Base-by-base conservation (phyloP, 2,888 invertebrate genomes). In the Didymodactylos carnosus region DNA sequence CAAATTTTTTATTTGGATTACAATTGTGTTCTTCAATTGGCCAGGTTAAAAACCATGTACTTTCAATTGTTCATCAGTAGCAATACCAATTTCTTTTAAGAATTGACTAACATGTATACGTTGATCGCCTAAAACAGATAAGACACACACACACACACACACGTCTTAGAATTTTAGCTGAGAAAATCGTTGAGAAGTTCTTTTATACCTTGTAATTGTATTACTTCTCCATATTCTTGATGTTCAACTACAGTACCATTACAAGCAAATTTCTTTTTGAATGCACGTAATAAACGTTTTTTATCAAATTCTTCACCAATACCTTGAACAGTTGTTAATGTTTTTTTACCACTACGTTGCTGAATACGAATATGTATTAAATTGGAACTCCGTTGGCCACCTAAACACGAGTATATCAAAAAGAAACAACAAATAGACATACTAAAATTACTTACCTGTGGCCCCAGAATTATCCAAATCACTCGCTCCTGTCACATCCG, bases 201-300 rank as follows among this genome's bases (percentile, higher is more conserved):
- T n/a, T n/a, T n/a, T n/a, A n/a, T n/a, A n/a, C n/a, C n/a, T 86
- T 98, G 98, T 82, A 99, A 88, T 86, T 99, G 98, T 81, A 99
- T 89, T 83, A 99, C 97, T 88, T 98, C 97, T 84, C 98, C 98
- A 90, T 98, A 98, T 87, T 99, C 97, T 79, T 95, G 93, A 86
- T 98, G 98, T 86, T 98, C 95, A 82, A 99, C 97, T 85, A 99
- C 95, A 84, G 98, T 99, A 85, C 98, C 98, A 90, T 99, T 99
- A 89, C 98, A 99, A 84, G 95, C 95, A 87, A 98, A 98, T 88
- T 98, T 95, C 82, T 85, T 85, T 79, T 86, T 98, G 89, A 97
- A 94, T 88, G 94, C 93, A 87, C 95, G 91, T 83, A 97, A 95
- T 86, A 99, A 98, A 88, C 95, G 97, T 87, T 97, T 98, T 88